Conservation (phyloP, 2,797 vertebrate species). For the Enteromius mattozi region DNA sequence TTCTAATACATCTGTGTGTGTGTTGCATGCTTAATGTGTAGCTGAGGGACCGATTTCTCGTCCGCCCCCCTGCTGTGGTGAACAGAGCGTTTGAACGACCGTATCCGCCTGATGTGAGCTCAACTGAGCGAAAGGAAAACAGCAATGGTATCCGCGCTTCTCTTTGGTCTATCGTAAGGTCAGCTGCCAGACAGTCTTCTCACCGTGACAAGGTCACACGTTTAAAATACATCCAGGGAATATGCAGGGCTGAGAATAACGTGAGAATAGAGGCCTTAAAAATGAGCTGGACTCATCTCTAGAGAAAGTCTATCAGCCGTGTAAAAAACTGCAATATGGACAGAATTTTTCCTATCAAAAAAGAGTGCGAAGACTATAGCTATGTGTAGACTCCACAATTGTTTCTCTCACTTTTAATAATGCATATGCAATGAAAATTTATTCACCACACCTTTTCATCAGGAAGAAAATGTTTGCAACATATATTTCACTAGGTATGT, state of each 20-base stretch:
- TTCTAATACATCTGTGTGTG: constrained; percentile 57
- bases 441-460: background rate
- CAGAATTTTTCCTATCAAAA: constrained; percentile 61
- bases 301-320: constrained; percentile 66
- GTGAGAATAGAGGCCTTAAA: background rate
- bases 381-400: background rate
- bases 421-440: background rate
- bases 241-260: constrained; percentile 41
- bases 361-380: constrained; percentile 47
- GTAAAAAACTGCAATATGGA: constrained; percentile 60
- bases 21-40: constrained; percentile 41
- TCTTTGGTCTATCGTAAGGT: constrained; percentile 52
- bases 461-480: no score
- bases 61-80: constrained; percentile 3
- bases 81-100: constrained; percentile 35
- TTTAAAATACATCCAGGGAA: constrained; percentile 62
- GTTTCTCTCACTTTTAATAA: background rate
- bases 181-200: constrained; percentile 64
- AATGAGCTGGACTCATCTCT: constrained; percentile 27
- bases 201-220: constrained; percentile 67
- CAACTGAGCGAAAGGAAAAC: constrained; percentile 68
- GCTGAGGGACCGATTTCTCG: constrained; percentile 16
- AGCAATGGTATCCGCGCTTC: constrained; percentile 31
- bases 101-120: constrained; percentile 54
- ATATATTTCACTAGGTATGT: background rate